A percentile compares a stretch with the other conserved stretches of the same genome.
phyloP scores from a whole-genome alignment of 1,140 invertebrate species.

The Brachionus koreanus region DNA sequence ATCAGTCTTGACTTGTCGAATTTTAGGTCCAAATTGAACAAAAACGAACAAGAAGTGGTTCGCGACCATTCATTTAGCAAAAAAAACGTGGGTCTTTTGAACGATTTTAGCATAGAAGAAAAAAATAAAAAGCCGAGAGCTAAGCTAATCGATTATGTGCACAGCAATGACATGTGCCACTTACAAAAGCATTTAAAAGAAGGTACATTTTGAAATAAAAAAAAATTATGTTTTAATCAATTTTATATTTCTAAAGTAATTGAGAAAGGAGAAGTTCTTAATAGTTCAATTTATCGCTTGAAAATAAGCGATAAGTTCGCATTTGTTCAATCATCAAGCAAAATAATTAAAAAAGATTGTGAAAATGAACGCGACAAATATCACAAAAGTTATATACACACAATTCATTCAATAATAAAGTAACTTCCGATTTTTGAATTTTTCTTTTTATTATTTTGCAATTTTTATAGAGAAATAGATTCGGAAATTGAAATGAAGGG shows the following conservation, averaged over 20 bases:
- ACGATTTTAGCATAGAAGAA: not conserved
- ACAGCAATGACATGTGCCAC: constrained; percentile 12
- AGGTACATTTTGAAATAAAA: not conserved
- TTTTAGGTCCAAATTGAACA: not conserved
- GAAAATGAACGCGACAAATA: not conserved
- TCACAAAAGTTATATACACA: not conserved
- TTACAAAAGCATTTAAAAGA: constrained; percentile 44
- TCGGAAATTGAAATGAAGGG: constrained; percentile 56
- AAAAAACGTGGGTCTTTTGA: not conserved
- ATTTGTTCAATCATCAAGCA: constrained; percentile 34
- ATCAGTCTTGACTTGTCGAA: not conserved
- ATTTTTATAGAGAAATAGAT: constrained; percentile 54
- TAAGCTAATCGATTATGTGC: constrained; percentile 2
- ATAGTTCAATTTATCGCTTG: constrained; percentile 11
- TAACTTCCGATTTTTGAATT: not conserved
- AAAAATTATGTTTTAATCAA: not conserved
- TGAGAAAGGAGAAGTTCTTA: constrained; percentile 1
- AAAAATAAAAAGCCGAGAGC: not conserved
- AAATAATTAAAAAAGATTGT: not conserved
- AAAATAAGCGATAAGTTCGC: constrained; percentile 26
- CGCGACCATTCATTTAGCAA: not conserved
- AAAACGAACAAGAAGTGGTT: not conserved
- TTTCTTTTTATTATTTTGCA: not conserved
- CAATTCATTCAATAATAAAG: constrained; percentile 41
- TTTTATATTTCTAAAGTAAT: not conserved